A percentile compares a stretch with the other conserved stretches of the same genome.
These are phyloP conservation scores for Lepidurus packardi DNA, from an alignment of 1,140 invertebrate genomes.

Conservation along the genomic window DNA sequence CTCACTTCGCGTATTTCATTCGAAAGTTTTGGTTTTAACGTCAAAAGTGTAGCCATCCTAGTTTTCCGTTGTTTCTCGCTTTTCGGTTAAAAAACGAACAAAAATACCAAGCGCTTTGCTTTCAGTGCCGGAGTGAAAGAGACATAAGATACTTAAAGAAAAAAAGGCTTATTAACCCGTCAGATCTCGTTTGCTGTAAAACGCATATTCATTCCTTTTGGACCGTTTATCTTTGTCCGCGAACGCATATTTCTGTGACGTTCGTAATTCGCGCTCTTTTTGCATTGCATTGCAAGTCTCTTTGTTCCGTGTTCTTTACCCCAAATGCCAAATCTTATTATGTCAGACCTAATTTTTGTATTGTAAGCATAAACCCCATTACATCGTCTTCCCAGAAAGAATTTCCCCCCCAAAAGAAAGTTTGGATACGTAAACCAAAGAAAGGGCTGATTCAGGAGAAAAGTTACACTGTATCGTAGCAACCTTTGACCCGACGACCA, in stretches of 20 bases:
- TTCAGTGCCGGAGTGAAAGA: background rate
- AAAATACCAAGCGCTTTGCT: background rate
- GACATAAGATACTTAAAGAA: constrained; percentile 2
- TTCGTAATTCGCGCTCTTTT: background rate
- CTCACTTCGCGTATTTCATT: background rate
- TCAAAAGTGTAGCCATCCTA: background rate
- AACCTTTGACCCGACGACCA: constrained; percentile 52
- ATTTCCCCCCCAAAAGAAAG: background rate
- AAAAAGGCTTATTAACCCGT: background rate
- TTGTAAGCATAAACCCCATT: constrained; percentile 19
- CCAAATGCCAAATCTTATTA: background rate
- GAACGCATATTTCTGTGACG: constrained; percentile 1
- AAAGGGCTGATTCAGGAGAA: background rate
- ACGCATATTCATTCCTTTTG: constrained; percentile 6
- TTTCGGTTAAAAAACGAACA: background rate
- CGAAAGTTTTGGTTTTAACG: background rate
- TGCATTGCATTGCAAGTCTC: background rate
- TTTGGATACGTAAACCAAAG: background rate
- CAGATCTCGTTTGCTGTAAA: constrained; percentile 8
- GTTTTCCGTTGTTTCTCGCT: background rate
- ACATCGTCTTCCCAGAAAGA: constrained; percentile 5
- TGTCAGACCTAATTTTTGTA: constrained; percentile 19
- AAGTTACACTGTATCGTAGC: constrained; percentile 37
- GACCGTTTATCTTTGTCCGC: background rate
- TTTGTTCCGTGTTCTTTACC: background rate